Percentiles rank a stretch among this genome's conserved stretches.
Evolutionary conservation across 2,888 invertebrate genomes (phyloP).

Genomic region (Drosophila seclusa): DNA sequence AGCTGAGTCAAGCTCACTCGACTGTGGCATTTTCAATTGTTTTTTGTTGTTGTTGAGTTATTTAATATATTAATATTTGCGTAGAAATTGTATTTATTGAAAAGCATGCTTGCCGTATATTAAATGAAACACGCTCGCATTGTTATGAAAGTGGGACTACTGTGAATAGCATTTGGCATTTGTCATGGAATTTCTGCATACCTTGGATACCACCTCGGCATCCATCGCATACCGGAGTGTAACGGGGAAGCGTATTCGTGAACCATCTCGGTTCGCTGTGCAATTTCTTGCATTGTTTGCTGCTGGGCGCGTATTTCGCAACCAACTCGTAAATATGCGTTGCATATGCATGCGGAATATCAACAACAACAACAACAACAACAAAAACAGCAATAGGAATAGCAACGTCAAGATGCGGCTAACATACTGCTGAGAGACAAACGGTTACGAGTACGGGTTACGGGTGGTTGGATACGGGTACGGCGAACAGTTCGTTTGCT

Average conservation of each 20-base stretch:
- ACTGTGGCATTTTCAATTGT: neutral
- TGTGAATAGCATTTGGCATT: neutral
- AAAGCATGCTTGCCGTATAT: neutral
- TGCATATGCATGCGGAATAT: slow-evolving; percentile 66
- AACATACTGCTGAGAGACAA: slow-evolving; percentile 30
- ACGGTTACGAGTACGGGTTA: slow-evolving; percentile 17
- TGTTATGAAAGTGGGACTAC: neutral
- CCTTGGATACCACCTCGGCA: slow-evolving; percentile 22
- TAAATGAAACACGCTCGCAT: neutral
- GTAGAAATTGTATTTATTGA: neutral
- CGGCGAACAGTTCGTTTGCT: slow-evolving; percentile 64
- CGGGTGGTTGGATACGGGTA: slow-evolving; percentile 17
- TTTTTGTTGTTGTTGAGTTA: neutral
- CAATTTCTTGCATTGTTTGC: slow-evolving; percentile 42
- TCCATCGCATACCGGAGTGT: slow-evolving; percentile 9
- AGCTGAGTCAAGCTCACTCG: neutral
- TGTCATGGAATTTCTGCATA: slow-evolving; percentile 27
- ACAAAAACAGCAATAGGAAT: neutral
- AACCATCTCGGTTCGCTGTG: slow-evolving; percentile 25
- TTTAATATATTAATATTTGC: neutral
- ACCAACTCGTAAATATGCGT: slow-evolving; percentile 68
- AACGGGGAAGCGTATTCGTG: slow-evolving; percentile 15
- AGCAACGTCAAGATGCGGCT: slow-evolving; percentile 11
- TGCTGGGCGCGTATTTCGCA: slow-evolving; percentile 35
- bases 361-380: slow-evolving; percentile 21